Percentiles rank a stretch among this genome's conserved stretches.
These are phyloP conservation scores for Crossaster papposus DNA, from an alignment of 53 echinoderm and acorn worm genomes.

Conservation along the genomic window DNA sequence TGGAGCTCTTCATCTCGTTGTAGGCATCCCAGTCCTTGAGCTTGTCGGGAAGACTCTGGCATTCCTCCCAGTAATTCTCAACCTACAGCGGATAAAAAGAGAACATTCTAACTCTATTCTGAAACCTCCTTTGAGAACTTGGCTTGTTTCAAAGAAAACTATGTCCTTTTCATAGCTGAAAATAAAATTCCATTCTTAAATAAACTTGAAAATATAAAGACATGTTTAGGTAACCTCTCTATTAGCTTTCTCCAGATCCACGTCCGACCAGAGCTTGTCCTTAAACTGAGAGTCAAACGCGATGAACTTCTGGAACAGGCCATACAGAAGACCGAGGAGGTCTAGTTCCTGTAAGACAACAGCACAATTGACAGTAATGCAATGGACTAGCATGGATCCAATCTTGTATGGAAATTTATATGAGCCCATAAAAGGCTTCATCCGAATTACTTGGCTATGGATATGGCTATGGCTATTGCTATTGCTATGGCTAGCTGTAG, in stretches of 20 bases:
- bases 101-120: too few species aligned
- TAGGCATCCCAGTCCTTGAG: constrained; percentile 99
- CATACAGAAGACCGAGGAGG: constrained; percentile 90
- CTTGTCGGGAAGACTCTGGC: constrained; percentile 89
- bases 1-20: constrained; percentile 99
- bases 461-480: too few species aligned
- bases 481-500: too few species aligned
- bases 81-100: constrained; percentile 56
- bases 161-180: background rate
- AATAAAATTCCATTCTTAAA: background rate
- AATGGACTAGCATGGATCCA: background rate
- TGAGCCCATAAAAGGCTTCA: background rate
- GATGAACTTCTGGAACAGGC: constrained; percentile 99
- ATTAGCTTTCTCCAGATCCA: constrained; percentile 91
- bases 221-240: constrained; percentile 72
- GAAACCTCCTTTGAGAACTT: too few species aligned
- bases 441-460: too few species aligned
- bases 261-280: constrained; percentile 97
- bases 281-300: constrained; percentile 95
- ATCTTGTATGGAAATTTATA: background rate
- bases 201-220: background rate
- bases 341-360: constrained; percentile 79
- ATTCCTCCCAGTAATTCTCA: constrained; percentile 96
- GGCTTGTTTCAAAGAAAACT: too few species aligned
- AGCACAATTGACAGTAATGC: background rate